Evolutionary conservation across 2,888 invertebrate species (phyloP).

Genomic region (Folsomia candida): DNA sequence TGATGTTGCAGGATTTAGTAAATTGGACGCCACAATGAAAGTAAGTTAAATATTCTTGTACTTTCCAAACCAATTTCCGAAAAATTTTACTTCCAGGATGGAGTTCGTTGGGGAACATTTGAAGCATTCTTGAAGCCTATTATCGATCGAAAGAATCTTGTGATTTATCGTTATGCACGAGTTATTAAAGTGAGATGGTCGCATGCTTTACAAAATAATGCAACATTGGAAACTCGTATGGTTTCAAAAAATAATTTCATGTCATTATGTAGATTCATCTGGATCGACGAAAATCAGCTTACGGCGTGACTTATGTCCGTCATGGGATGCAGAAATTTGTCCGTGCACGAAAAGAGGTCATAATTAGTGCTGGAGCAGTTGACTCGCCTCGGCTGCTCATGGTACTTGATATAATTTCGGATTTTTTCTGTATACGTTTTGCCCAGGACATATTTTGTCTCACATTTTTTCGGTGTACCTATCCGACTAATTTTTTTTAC

Average conservation of each 20-base stretch:
- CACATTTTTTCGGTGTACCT: too few species aligned
- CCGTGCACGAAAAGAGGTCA: conserved; percentile 39
- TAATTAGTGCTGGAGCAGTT: conserved; percentile 41
- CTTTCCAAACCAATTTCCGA: too few species aligned
- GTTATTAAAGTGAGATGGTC: conserved; percentile 38
- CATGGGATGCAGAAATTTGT: conserved; percentile 42
- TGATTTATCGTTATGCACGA: conserved; percentile 41
- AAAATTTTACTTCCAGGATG: too few species aligned
- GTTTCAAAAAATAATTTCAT: too few species aligned
- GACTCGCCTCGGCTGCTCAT: conserved; percentile 42
- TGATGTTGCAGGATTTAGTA: conserved; percentile 33
- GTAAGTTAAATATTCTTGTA: too few species aligned
- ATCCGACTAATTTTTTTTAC: too few species aligned
- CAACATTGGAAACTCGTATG: too few species aligned
- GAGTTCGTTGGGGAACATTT: conserved; percentile 35
- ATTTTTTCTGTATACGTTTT: too few species aligned
- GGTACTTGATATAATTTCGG: too few species aligned
- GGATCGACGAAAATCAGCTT: conserved; percentile 39
- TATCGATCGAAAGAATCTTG: conserved; percentile 32
- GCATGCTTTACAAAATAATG: too few species aligned
- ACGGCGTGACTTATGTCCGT: conserved; percentile 44
- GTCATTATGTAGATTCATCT: conserved; percentile 39
- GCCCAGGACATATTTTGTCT: too few species aligned
- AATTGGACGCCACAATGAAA: conserved; percentile 41
- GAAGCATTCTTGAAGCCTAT: conserved; percentile 39